phyloP scores from a whole-genome alignment of 53 echinoderm and acorn worm genomes.

The Astropecten irregularis region DNA sequence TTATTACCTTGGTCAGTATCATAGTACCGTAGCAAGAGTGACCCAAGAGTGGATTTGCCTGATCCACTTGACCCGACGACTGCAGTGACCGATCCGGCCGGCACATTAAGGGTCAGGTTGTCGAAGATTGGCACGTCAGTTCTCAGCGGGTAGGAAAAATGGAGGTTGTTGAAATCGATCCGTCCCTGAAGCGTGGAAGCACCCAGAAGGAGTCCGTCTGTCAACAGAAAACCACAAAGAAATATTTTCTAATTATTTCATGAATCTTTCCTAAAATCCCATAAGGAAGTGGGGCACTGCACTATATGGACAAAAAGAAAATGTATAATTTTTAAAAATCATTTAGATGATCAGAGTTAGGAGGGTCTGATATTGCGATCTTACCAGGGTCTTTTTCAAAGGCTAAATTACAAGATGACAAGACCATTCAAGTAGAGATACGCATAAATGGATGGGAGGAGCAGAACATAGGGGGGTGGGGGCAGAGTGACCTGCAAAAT shows the following conservation, averaged over 20 bases:
- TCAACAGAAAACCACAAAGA: neutral
- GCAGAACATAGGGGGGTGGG: too few species aligned
- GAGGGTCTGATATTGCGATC: too few species aligned
- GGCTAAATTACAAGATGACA: too few species aligned
- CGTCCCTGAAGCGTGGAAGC: constrained; percentile 68
- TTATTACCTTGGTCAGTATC: constrained; percentile 74
- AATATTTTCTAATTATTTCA: neutral
- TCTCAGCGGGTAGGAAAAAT: constrained; percentile 90
- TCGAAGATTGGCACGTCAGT: constrained; percentile 70
- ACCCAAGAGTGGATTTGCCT: constrained; percentile 84
- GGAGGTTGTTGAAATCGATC: constrained; percentile 70
- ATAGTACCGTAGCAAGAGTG: constrained; percentile 83
- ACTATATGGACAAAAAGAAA: too few species aligned
- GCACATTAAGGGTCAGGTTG: constrained; percentile 70
- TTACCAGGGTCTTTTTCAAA: too few species aligned
- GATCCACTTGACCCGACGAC: constrained; percentile 96
- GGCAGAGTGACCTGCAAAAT: too few species aligned
- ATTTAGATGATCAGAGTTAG: too few species aligned
- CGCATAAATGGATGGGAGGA: too few species aligned
- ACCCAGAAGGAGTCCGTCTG: constrained; percentile 73
- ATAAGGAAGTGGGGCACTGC: too few species aligned
- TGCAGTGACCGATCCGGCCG: constrained; percentile 82
- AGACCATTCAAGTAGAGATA: too few species aligned
- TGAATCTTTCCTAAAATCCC: too few species aligned
- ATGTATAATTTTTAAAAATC: too few species aligned